Evolutionary conservation across 2,888 invertebrate genomes (phyloP).

Genomic region (Autographa pulchrina): DNA sequence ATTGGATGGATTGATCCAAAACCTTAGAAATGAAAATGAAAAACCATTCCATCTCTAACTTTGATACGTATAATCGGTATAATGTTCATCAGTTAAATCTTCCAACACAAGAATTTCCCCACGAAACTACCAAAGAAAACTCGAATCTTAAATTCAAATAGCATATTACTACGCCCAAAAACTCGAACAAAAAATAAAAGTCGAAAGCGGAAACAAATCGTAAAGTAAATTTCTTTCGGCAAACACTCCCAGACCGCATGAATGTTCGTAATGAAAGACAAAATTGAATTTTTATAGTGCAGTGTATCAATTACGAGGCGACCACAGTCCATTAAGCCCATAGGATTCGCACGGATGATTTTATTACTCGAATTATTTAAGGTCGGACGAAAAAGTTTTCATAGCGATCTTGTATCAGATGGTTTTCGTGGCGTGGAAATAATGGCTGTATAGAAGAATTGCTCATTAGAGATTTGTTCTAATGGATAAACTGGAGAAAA

Average conservation of each 20-base stretch:
- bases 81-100: neutral
- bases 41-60: no score
- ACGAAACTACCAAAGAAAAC: slow-evolving; percentile 8
- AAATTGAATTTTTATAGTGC: slow-evolving; percentile 58
- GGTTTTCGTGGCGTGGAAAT: slow-evolving; percentile 25
- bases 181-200: slow-evolving; percentile 21
- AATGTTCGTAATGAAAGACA: slow-evolving; percentile 50
- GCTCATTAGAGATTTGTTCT: neutral
- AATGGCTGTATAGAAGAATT: neutral
- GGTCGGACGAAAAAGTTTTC: slow-evolving; percentile 43
- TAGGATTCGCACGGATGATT: slow-evolving; percentile 68
- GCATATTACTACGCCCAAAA: neutral
- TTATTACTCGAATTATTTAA: slow-evolving; percentile 71
- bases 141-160: slow-evolving; percentile 25
- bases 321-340: slow-evolving; percentile 68
- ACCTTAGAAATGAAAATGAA: no score
- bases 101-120: neutral
- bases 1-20: no score
- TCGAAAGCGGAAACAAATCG: slow-evolving; percentile 46
- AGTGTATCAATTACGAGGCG: slow-evolving; percentile 53
- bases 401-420: slow-evolving; percentile 43
- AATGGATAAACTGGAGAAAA: neutral
- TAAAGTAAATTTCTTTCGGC: slow-evolving; percentile 49
- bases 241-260: slow-evolving; percentile 35
- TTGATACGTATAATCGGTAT: no score